These are phyloP conservation scores for Sorex araneus DNA, from an alignment of 2,113 vertebrate species.

Conservation along the genomic window DNA sequence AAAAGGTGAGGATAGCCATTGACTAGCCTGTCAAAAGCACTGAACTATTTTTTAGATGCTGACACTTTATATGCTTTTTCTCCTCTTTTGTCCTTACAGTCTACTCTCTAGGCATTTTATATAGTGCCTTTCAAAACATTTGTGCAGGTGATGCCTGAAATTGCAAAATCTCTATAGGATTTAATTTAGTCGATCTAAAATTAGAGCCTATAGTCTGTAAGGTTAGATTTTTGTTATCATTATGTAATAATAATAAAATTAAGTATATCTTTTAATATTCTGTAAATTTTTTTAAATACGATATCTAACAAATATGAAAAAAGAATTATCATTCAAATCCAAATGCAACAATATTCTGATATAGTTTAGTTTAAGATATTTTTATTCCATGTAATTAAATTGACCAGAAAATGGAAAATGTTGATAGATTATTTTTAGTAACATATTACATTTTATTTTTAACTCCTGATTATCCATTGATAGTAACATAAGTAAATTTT, in stretches of 20 bases:
- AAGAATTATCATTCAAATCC: not conserved
- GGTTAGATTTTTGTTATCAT: not conserved
- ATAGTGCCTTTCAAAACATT: conserved; percentile 10
- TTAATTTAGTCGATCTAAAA: not conserved
- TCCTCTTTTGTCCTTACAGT: not conserved
- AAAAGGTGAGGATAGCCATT: conserved; percentile 62
- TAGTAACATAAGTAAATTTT: not conserved
- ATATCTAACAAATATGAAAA: no score
- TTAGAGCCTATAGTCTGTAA: not conserved
- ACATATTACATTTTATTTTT: not conserved
- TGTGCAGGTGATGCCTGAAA: not conserved
- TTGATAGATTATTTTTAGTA: not conserved
- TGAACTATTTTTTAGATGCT: conserved; percentile 39
- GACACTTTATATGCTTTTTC: conserved; percentile 61
- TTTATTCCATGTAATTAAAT: not conserved
- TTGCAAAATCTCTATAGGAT: conserved; percentile 1
- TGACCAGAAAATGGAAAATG: conserved; percentile 1
- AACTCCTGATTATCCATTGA: not conserved
- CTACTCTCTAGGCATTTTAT: conserved; percentile 33
- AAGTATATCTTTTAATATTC: no score
- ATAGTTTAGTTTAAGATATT: not conserved
- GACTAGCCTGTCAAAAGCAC: conserved; percentile 72
- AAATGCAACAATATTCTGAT: not conserved
- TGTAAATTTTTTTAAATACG: no score
- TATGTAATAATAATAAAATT: no score